Evolutionary conservation across 1,140 invertebrate species (phyloP), one percentile per base, ranked within the genome.

Genomic region (Galendromus occidentalis): DNA sequence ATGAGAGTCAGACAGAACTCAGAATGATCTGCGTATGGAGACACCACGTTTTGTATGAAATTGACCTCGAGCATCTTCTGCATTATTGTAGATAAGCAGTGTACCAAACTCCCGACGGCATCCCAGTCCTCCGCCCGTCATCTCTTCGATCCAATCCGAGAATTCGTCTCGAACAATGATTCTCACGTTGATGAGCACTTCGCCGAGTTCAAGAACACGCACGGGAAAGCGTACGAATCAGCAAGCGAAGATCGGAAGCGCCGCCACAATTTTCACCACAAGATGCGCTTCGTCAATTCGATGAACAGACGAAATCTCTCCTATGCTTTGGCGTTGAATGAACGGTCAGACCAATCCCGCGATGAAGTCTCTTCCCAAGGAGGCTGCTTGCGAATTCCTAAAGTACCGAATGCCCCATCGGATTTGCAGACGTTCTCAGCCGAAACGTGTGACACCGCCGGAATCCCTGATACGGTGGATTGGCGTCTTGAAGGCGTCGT

Each of bases 401-500:
- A n/a, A n/a, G n/a, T n/a, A n/a, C n/a, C n/a, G n/a, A n/a, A n/a
- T n/a, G n/a, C n/a, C n/a, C n/a, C n/a, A n/a, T n/a, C n/a, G n/a
- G n/a, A n/a, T n/a, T n/a, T n/a, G n/a, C n/a, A n/a, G n/a, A n/a
- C n/a, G n/a, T n/a, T n/a, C n/a, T n/a, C n/a, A n/a, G n/a, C n/a
- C n/a, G n/a, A n/a, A n/a, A n/a, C n/a, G n/a, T n/a, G n/a, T n/a
- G n/a, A n/a, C n/a, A n/a, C n/a, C n/a, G n/a, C n/a, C n/a, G n/a
- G 63, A 29, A 66, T 88, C 41, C 88, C 88, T 4, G 79, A 81
- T 1, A 80, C 79, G 70, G 79, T 85, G 68, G 91, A 96, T 77
- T 96, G 91, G 92, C 83, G 91, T 71, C 74, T 94, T 1, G 1
- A 64, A 65, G 72, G 89, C 33, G 92, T 90, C 69, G 91, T 96